A percentile compares a stretch with the other conserved stretches of the same genome.
These are phyloP conservation scores for Conger conger DNA, from an alignment of 2,113 vertebrate genomes.

Conservation along the genomic window DNA sequence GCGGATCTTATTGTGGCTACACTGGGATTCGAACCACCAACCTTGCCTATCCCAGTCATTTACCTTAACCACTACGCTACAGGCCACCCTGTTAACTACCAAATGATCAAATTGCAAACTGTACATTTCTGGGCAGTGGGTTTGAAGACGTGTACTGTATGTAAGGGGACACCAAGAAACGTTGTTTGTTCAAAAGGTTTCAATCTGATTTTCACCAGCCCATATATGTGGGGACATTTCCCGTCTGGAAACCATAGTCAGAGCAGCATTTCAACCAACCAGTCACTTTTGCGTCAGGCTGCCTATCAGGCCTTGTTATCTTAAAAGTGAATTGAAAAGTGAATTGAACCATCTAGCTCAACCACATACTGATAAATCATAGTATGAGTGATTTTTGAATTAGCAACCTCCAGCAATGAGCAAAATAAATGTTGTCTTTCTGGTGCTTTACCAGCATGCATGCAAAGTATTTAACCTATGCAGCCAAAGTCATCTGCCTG, in stretches of 20 bases:
- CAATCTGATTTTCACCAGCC: not conserved
- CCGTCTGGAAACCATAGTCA: not conserved
- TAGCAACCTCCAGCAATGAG: conserved; percentile 46
- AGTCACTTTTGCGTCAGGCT: conserved; percentile 14
- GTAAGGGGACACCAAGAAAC: not conserved
- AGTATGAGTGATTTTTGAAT: conserved; percentile 9
- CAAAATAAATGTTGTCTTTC: conserved; percentile 39
- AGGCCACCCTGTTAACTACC: too few species aligned
- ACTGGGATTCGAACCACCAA: too few species aligned
- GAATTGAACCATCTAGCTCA: conserved; percentile 39
- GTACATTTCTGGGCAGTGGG: too few species aligned
- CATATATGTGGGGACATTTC: not conserved
- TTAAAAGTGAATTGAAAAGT: conserved; percentile 10
- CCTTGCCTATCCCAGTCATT: too few species aligned
- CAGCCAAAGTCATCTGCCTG: conserved; percentile 44
- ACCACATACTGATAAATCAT: conserved; percentile 46
- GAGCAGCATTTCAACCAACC: conserved; percentile 21
- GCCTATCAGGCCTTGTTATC: conserved; percentile 31
- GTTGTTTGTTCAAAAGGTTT: not conserved
- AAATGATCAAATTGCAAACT: too few species aligned
- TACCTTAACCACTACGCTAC: too few species aligned
- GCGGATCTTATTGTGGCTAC: too few species aligned
- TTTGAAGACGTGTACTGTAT: not conserved
- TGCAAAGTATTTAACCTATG: conserved; percentile 43
- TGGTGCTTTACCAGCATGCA: conserved; percentile 48